Percentiles rank a stretch among this genome's conserved stretches.
Conservation (phyloP, 1,140 invertebrate species). For the Sarcophaga bullata region DNA sequence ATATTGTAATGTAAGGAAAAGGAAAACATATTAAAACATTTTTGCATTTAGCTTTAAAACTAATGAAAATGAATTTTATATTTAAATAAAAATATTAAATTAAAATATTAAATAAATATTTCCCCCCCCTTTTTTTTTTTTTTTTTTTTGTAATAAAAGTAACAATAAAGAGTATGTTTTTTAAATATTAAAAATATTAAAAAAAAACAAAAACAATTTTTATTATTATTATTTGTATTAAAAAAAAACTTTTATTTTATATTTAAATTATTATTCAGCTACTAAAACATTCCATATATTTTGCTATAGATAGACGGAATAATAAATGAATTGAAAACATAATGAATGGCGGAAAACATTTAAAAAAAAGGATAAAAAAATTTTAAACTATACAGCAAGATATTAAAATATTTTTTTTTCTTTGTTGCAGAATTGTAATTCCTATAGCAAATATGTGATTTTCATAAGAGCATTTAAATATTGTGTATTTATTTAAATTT, state of each 20-base stretch:
- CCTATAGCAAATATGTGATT: conserved; percentile 19
- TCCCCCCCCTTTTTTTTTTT: too few species aligned
- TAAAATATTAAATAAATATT: too few species aligned
- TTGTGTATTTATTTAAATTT: background rate
- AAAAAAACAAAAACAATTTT: background rate
- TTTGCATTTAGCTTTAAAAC: conserved; percentile 14
- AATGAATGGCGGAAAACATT: too few species aligned
- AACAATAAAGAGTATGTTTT: background rate
- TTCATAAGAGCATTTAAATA: background rate
- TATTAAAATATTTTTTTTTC: background rate
- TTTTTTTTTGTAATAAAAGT: background rate
- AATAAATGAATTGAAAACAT: too few species aligned
- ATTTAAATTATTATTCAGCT: background rate
- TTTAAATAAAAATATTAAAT: background rate
- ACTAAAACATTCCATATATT: conserved; percentile 42
- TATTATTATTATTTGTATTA: background rate
- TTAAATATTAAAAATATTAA: background rate
- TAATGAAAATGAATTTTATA: background rate
- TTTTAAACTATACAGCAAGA: background rate
- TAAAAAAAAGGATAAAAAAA: too few species aligned
- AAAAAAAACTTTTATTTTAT: background rate
- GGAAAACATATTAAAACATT: background rate
- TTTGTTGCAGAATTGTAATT: background rate
- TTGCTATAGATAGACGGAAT: conserved; percentile 13
- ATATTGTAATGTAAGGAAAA: background rate